Evolutionary conservation across 2,113 vertebrate genomes (phyloP), one percentile per base, ranked within the genome.

Genomic region (Mesocricetus auratus): DNA sequence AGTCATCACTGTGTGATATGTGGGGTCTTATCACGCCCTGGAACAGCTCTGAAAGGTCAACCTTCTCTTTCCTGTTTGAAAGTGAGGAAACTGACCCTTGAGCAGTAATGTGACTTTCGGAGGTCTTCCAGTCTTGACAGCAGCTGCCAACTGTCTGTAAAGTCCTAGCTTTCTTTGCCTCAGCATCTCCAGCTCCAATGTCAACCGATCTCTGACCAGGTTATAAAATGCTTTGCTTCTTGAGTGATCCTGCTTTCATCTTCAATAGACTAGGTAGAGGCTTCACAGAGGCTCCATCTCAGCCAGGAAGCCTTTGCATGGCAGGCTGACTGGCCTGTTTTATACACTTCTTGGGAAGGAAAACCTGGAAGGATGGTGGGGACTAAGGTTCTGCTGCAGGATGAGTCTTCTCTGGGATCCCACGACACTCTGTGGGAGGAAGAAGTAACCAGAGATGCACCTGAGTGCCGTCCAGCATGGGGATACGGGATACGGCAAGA

Each of bases 1-100:
- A 78, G 58, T 3, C 36, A 17, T 15, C 39, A 2, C 6, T 3
- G 36, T 15, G 17, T 33, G 4, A 4, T 17, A 6, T 0, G 0
- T 50, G 5, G 78, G 78, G 26, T 12, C 39, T 42, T 7, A 0
- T 1, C 5, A 16, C 68, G 17, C 50, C 64, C 53, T 29, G 0
- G 1, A 36, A 58, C 21, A 17, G 22, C 82, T 64, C 36, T 17
- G 15, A 21, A 10, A 31, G 22, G 11, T 21, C 31, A 11, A 47
- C 33, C n/a, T 69, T 73, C 21, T 39, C 1, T 33, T 68, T 36
- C 22, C 19, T 15, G 0, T 29, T 78, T 62, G 36, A 21, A 8
- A 83, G 21, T 3, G 6, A 74, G 71, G 60, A 56, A 10, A 33
- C 53, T 1, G 90, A 29, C 2, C 7, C 42, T 11, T 3, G 6